A percentile compares a stretch with the other conserved stretches of the same genome.
phyloP scores from a whole-genome alignment of 2,797 vertebrate species.

The Cynodonichthys magdalenae region DNA sequence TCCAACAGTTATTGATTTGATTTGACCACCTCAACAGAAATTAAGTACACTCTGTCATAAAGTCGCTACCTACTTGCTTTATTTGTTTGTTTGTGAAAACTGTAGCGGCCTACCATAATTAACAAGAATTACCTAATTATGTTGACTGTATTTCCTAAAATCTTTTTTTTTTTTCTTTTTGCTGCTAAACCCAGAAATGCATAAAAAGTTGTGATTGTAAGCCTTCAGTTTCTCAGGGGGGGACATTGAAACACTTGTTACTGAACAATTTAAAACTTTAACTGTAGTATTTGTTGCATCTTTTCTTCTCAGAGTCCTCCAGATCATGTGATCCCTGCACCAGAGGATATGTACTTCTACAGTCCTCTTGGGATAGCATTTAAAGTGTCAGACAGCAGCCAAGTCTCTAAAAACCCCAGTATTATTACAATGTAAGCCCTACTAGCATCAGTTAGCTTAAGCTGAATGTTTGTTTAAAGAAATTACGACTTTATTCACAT shows the following conservation, averaged over 20 bases:
- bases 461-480: not conserved
- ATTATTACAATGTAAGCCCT: slow-evolving; percentile 91
- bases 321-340: slow-evolving; percentile 91
- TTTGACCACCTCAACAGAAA: too few relatives aligned
- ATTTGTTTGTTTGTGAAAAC: too few relatives aligned
- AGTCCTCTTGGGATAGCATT: slow-evolving; percentile 94
- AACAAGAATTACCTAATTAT: too few relatives aligned
- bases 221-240: too few relatives aligned
- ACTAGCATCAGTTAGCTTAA: not conserved
- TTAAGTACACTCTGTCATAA: too few relatives aligned
- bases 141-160: too few relatives aligned
- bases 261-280: not conserved
- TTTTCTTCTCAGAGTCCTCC: slow-evolving; percentile 85
- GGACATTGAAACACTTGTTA: not conserved
- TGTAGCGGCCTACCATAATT: too few relatives aligned
- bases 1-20: too few relatives aligned
- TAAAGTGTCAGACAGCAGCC: slow-evolving; percentile 85
- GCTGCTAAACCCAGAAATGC: too few relatives aligned
- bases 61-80: too few relatives aligned
- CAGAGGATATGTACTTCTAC: slow-evolving; percentile 91
- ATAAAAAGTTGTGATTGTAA: too few relatives aligned
- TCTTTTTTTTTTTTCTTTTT: too few relatives aligned
- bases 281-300: not conserved
- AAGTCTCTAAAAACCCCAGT: slow-evolving; percentile 89
- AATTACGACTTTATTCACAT: not conserved